Base-by-base conservation (phyloP, 2,797 vertebrate species). In the Coccyzus lansbergi region DNA sequence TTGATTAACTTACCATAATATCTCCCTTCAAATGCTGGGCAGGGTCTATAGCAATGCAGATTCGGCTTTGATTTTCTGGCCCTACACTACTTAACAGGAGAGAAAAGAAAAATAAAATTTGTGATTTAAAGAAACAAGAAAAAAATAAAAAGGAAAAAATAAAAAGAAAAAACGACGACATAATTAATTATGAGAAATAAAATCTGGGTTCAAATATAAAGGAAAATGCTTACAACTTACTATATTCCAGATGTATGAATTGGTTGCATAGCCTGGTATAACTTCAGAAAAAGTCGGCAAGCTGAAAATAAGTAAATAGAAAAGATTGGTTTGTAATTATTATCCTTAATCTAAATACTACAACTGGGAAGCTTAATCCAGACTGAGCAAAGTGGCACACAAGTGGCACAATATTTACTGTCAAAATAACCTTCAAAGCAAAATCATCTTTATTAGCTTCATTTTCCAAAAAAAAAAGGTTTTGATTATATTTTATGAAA, bases 1-100 rank as follows among this genome's bases (percentile, higher is more conserved):
- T 12, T 10, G 28, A 76, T 65, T 60, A 90, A 59, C 98, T 97
- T 97, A 99, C 99, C 99, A 99, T 99, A 92, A 99, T 98, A 95
- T 99, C 99, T 77, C 99, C 99, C 94, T 99, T 99, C 55, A 99
- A 97, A 68, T 99, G 98, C 97, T 99, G 99, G 26, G 99, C 99
- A 12, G 99, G 99, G 89, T 99, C 98, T 63, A 99, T 95, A 67
- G 94, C 98, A 70, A 99, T 98, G 95, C 97, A 98, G 77, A 99
- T 96, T 68, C 97, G 97, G 96, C 97, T 98, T 93, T 98, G 98
- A 96, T 98, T 98, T 92, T 98, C 98, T 36, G 98, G 96, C 75
- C 98, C 98, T 31, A 99, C 83, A 10, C 98, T 98, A 97, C 98
- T 98, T 97, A 88, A 86, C 9, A 78, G 31, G 81, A 82, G 76